Percentiles rank a stretch among this genome's conserved stretches.
Evolutionary conservation across 2,113 vertebrate genomes (phyloP).

Genomic region (Ammospiza nelsoni): DNA sequence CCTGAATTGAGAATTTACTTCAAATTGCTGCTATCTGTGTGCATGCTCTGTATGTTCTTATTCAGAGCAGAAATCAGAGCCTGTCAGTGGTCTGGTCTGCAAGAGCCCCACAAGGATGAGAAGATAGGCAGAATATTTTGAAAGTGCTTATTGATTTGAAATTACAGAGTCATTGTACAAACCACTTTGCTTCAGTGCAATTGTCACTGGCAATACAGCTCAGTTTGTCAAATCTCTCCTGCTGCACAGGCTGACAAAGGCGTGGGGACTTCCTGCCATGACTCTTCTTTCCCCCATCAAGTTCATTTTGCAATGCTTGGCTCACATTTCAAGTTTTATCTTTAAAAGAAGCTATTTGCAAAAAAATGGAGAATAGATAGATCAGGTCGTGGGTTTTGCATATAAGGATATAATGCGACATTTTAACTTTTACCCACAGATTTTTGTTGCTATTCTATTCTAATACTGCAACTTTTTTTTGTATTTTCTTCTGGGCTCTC

Average conservation of each 20-base stretch:
- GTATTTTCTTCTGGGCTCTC: neutral
- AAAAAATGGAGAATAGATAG: neutral
- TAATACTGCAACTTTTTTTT: neutral
- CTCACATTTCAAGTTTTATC: neutral
- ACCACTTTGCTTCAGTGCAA: neutral
- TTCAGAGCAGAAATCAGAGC: neutral
- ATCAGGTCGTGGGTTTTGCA: accelerated
- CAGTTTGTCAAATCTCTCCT: constrained; percentile 25
- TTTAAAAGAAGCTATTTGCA: neutral
- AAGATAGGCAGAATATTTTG: constrained; percentile 3
- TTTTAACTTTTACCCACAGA: neutral
- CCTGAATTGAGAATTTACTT: neutral
- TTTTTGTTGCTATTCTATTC: neutral
- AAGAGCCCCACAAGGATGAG: neutral
- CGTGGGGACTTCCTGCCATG: neutral
- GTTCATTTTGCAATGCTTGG: neutral
- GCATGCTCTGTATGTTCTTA: neutral
- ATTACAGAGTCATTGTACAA: constrained; percentile 34
- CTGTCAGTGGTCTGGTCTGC: neutral
- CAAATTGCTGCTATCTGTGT: neutral
- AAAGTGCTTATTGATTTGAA: constrained; percentile 25
- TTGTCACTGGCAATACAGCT: neutral
- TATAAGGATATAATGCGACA: neutral
- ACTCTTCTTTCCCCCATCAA: neutral
- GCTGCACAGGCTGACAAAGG: neutral